phyloP scores from a whole-genome alignment of 2,113 vertebrate species.

The Pao palembangensis region DNA sequence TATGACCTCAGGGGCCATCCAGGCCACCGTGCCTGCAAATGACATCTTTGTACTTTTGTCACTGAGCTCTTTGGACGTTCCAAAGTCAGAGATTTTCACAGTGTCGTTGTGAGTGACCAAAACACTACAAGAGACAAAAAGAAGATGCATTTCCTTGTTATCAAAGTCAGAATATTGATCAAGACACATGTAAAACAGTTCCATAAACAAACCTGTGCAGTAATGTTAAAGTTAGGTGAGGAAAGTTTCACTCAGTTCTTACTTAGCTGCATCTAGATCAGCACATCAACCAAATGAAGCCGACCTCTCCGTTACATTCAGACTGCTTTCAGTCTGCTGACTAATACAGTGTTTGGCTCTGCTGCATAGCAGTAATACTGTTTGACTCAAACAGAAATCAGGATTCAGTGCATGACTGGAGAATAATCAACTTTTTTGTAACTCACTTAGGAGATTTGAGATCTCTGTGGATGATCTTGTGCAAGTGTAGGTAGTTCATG shows the following conservation, averaged over 20 bases:
- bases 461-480: conserved; percentile 99
- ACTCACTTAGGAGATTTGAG: conserved; percentile 98
- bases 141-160: background rate
- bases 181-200: too few relatives aligned
- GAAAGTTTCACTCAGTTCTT: background rate
- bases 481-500: conserved; percentile 98
- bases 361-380: conserved; percentile 16
- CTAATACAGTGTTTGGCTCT: conserved; percentile 51
- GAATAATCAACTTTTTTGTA: background rate
- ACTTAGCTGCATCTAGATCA: conserved; percentile 43
- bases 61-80: conserved; percentile 96
- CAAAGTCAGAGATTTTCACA: conserved; percentile 98
- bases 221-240: too few relatives aligned
- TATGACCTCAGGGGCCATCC: conserved; percentile 99
- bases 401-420: conserved; percentile 17
- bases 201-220: too few relatives aligned
- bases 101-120: conserved; percentile 93
- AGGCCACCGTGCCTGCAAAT: conserved; percentile 95
- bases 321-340: conserved; percentile 57
- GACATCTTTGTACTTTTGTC: conserved; percentile 99
- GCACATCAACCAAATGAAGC: conserved; percentile 45
- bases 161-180: background rate
- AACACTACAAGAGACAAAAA: conserved; percentile 75
- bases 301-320: conserved; percentile 55
- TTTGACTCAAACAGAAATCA: conserved; percentile 24